Percentiles rank a stretch among this genome's conserved stretches.
Evolutionary conservation across 2,797 vertebrate genomes (phyloP).

Genomic region (Chaunax sp.): DNA sequence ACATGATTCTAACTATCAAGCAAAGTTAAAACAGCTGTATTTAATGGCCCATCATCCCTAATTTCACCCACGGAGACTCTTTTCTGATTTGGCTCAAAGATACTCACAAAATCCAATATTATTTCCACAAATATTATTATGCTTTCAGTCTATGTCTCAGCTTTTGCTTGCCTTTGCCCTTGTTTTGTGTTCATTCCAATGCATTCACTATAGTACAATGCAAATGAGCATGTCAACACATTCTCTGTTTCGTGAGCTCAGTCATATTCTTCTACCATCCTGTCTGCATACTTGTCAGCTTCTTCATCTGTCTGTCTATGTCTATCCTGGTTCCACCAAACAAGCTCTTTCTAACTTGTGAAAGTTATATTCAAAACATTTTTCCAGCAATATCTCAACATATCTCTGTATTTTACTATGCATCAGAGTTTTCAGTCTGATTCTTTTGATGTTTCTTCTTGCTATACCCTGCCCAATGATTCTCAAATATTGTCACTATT

Average conservation of each 20-base stretch:
- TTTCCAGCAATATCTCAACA: neutral
- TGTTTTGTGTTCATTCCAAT: neutral
- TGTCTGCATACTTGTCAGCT: slow-evolving; percentile 7
- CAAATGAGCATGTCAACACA: too few relatives aligned
- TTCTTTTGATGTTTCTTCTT: neutral
- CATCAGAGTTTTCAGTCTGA: neutral
- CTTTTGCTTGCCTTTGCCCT: too few relatives aligned
- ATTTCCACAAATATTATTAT: too few relatives aligned
- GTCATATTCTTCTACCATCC: too few relatives aligned
- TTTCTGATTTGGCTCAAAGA: too few relatives aligned
- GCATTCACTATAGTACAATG: neutral
- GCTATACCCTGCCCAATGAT: neutral
- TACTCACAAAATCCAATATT: too few relatives aligned
- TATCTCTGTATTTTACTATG: neutral
- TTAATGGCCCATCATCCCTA: too few relatives aligned
- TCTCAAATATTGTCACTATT: too few relatives aligned
- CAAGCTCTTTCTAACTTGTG: neutral
- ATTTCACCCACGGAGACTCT: too few relatives aligned
- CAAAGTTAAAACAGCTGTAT: too few relatives aligned
- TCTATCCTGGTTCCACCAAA: slow-evolving; percentile 2
- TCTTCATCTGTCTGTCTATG: slow-evolving; percentile 1
- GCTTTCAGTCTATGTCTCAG: too few relatives aligned
- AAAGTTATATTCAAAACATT: neutral
- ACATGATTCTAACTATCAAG: neutral
- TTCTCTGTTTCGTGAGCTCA: too few relatives aligned